phyloP scores from a whole-genome alignment of 1,140 invertebrate species.

The Teleogryllus occipitalis region DNA sequence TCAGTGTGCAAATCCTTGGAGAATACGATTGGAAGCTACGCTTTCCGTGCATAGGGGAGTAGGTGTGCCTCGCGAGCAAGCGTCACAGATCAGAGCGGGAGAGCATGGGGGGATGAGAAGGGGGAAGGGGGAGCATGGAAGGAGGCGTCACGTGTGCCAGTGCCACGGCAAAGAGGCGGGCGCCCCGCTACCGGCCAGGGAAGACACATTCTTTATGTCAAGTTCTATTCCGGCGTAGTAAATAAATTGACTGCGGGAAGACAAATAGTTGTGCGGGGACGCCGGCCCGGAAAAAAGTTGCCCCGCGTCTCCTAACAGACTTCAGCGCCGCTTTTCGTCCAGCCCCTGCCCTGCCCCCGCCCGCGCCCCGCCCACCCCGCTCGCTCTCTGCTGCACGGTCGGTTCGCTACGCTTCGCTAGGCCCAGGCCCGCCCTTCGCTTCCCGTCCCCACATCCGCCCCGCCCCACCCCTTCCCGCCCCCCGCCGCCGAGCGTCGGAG shows the following conservation, averaged over 20 bases:
- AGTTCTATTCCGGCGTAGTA: constrained; percentile 5
- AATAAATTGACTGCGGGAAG: constrained; percentile 2
- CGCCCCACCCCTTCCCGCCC: too few species aligned
- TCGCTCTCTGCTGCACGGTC: neutral
- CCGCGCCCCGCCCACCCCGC: too few species aligned
- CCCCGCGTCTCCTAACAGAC: neutral
- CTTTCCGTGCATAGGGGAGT: too few species aligned
- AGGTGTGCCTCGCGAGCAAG: too few species aligned
- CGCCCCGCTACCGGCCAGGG: neutral
- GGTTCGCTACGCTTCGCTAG: neutral
- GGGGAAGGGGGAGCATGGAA: neutral
- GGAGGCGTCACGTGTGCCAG: neutral
- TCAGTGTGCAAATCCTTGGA: too few species aligned
- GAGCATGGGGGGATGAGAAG: neutral
- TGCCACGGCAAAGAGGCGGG: neutral
- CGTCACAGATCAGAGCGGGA: neutral
- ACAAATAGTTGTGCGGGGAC: neutral
- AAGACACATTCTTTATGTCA: constrained; percentile 8
- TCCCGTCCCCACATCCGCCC: too few species aligned
- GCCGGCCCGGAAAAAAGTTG: neutral
- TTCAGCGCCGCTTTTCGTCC: neutral
- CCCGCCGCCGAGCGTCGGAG: too few species aligned
- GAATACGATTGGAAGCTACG: too few species aligned
- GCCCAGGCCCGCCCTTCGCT: neutral
- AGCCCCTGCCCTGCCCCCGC: too few species aligned